Evolutionary conservation across 2,113 vertebrate species (phyloP).

Genomic region (Lamprologus lemairii): DNA sequence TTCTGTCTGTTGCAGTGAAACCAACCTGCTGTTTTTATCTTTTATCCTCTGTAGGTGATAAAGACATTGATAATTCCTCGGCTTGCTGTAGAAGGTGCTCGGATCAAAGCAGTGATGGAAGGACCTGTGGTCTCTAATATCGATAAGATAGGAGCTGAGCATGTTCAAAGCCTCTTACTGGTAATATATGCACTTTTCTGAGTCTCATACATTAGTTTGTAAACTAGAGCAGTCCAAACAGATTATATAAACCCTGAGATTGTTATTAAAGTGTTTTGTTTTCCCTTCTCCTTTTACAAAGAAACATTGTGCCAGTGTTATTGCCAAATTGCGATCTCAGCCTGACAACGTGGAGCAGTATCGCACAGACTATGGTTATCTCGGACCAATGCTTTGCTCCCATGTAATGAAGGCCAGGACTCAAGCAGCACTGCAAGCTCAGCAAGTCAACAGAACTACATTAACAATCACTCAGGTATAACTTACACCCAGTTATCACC

Average conservation of each 20-base stretch:
- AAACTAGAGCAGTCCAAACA: background rate
- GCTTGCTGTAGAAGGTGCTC: slow-evolving; percentile 79
- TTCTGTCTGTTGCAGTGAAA: background rate
- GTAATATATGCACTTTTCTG: slow-evolving; percentile 48
- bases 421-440: slow-evolving; percentile 85
- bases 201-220: background rate
- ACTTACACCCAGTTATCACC: background rate
- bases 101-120: slow-evolving; percentile 81
- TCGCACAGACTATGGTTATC: slow-evolving; percentile 80
- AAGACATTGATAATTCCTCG: slow-evolving; percentile 87
- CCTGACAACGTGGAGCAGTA: slow-evolving; percentile 85
- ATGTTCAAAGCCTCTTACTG: slow-evolving; percentile 86
- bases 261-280: background rate
- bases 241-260: background rate
- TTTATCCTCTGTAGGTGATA: slow-evolving; percentile 73
- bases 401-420: slow-evolving; percentile 86
- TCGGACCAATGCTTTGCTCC: slow-evolving; percentile 83
- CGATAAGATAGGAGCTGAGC: slow-evolving; percentile 87
- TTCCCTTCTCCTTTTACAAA: slow-evolving; percentile 25
- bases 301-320: slow-evolving; percentile 89
- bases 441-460: slow-evolving; percentile 89
- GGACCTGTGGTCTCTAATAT: slow-evolving; percentile 86
- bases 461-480: slow-evolving; percentile 89
- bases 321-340: slow-evolving; percentile 81
- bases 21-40: background rate